phyloP scores from a whole-genome alignment of 1,140 invertebrate genomes.

The Trachelipus rathkii region DNA sequence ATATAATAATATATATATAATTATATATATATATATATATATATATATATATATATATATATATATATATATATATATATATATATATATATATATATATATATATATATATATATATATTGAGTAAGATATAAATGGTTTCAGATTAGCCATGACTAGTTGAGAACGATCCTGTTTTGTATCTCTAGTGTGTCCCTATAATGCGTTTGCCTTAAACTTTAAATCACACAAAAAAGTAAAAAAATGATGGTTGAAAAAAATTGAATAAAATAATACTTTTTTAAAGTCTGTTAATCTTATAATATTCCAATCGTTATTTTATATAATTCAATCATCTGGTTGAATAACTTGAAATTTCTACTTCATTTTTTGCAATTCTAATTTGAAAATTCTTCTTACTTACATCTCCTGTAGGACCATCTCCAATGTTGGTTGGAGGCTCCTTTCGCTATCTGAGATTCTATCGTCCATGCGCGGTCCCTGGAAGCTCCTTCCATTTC shows the following conservation, averaged over 20 bases:
- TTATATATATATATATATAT: too few species aligned
- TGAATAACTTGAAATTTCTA: not conserved
- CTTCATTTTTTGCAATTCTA: not conserved
- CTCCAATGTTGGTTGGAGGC: constrained; percentile 39
- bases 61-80: too few species aligned
- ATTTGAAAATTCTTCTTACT: constrained; percentile 5
- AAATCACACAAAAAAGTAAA: constrained; percentile 12
- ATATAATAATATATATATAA: too few species aligned
- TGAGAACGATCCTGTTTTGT: too few species aligned
- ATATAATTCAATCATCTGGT: not conserved
- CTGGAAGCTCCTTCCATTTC: constrained; percentile 33
- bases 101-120: not conserved
- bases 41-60: not conserved
- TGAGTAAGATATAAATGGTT: not conserved
- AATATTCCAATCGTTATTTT: not conserved
- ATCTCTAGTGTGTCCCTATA: too few species aligned
- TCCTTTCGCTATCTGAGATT: constrained; percentile 34
- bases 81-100: not conserved
- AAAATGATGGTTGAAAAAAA: not conserved
- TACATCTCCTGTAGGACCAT: constrained; percentile 41
- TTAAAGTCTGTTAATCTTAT: not conserved
- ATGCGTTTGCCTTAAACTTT: not conserved
- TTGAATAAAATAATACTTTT: not conserved
- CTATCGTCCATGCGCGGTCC: constrained; percentile 35
- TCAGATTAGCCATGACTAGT: too few species aligned